phyloP scores from a whole-genome alignment of 2,113 vertebrate genomes.

The Microcebus murinus region DNA sequence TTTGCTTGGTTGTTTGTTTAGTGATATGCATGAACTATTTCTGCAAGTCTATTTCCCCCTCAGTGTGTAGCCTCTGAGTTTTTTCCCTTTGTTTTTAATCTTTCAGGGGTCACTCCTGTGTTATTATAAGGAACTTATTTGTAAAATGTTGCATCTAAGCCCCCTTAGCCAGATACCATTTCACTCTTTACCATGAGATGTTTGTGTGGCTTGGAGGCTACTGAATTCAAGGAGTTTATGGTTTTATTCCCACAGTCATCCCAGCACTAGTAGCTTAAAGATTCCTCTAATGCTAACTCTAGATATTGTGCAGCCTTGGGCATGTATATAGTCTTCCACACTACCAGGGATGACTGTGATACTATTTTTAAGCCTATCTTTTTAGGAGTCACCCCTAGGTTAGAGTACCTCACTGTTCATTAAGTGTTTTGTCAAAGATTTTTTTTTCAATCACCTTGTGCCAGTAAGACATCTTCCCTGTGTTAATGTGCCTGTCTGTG shows the following conservation, averaged over 20 bases:
- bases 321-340: background rate
- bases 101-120: background rate
- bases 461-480: background rate
- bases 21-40: background rate
- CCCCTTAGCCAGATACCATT: background rate
- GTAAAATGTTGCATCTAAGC: background rate
- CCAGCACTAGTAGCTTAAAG: background rate
- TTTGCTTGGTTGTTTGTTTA: background rate
- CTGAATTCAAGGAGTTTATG: background rate
- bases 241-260: background rate
- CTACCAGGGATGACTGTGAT: background rate
- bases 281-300: background rate
- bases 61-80: background rate
- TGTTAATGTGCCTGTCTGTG: background rate
- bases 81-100: slow-evolving; percentile 19
- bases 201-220: background rate
- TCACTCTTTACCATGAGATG: background rate
- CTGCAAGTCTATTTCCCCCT: background rate
- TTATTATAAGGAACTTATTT: background rate
- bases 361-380: background rate
- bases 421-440: background rate
- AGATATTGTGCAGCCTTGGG: background rate
- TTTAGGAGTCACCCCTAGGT: background rate
- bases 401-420: background rate
- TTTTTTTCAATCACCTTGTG: background rate